Base-by-base conservation (phyloP, 2,888 invertebrate species). In the Ypsolopha scabrella region DNA sequence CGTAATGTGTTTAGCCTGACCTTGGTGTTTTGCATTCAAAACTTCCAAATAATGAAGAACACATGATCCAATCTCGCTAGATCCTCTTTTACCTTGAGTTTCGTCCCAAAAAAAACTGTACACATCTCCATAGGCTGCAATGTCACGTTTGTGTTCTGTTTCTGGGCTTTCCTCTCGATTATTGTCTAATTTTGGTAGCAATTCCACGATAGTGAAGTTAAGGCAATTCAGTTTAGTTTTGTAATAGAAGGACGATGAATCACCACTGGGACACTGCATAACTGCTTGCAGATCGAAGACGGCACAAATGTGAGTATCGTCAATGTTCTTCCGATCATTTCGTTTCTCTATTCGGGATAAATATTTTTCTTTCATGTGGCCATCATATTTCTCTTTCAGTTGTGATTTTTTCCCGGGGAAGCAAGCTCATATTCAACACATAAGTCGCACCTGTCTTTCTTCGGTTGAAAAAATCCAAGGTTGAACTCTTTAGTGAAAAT, bases 371-470 rank as follows among this genome's bases (percentile, higher is more conserved):
- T 52, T 46, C 4, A 59, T 11, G 37, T 62, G 58, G 33, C 51
- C 44, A 39, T 60, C 57, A 46, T 58, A 60, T 39, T 58, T 53
- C 35, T 47, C 41, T 57, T 61, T 53, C 8, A 59, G 38, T 41
- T 48, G 7, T 55, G 35, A 56, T 58, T 57, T 33, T 8, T 36
- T 35, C 44, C 48, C 45, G 24, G 48, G 52, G 51, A 43, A 51
- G 36, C 54, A 53, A 47, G 37, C 48, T 55, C 47, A 41, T 57
- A 60, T 11, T 52, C 50, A 38, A 57, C 14, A 52, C 61, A 63
- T n/a, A 48, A 8, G 13, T 61, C 58, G 50, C 60, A 61, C 24
- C 51, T 50, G 44, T 63, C 60, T 55, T 60, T 63, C 49, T 61
- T 63, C n/a, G 61, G 54, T 54, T 55, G 51, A 52, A 57, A 60